These are phyloP conservation scores for Pseudomyrmex pallidus DNA, from an alignment of 1,140 invertebrate species.

Conservation along the genomic window DNA sequence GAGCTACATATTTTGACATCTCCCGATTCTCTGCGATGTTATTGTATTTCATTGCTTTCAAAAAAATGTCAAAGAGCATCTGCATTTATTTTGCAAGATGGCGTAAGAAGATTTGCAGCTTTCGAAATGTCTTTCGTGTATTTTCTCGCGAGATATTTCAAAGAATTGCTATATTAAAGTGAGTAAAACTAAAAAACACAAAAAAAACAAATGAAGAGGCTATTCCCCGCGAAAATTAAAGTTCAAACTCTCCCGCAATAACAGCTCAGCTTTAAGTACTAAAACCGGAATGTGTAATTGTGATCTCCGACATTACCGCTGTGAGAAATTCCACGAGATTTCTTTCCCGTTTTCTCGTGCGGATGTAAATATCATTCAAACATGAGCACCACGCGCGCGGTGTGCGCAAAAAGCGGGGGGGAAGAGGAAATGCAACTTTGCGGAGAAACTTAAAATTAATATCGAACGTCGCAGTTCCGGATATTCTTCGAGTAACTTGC, in stretches of 20 bases:
- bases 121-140: not conserved
- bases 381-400: not conserved
- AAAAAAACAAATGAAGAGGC: not conserved
- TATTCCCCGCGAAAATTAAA: not conserved
- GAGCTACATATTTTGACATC: too few relatives aligned
- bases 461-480: not conserved
- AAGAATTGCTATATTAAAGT: not conserved
- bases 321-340: not conserved
- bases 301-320: not conserved
- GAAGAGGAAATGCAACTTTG: not conserved
- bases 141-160: not conserved
- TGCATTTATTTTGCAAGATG: not conserved
- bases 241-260: not conserved
- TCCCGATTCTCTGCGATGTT: too few relatives aligned
- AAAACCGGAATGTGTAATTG: not conserved
- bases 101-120: not conserved
- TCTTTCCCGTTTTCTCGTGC: not conserved
- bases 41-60: not conserved
- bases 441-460: conserved; percentile 42
- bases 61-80: too few relatives aligned
- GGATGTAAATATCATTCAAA: not conserved
- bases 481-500: conserved; percentile 6
- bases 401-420: not conserved
- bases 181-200: not conserved
- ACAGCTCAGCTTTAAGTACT: not conserved